Evolutionary conservation across 2,888 invertebrate species (phyloP), one percentile per base, ranked within the genome.

Genomic region (Tanypteryx hageni): DNA sequence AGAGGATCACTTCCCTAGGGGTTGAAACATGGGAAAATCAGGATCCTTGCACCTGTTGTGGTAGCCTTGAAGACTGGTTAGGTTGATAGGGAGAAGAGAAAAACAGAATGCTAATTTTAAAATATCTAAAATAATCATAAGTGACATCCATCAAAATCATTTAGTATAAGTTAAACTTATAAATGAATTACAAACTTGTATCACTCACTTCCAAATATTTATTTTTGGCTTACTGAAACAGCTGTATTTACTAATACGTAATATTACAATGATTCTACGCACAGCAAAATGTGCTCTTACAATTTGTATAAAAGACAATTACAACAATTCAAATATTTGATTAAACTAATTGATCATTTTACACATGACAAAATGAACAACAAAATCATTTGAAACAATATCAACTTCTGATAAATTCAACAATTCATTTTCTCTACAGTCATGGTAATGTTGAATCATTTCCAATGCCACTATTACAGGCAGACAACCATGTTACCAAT

Each of bases 401-500:
- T 56, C 18, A 89, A 64, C 89, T 64, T n/a, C 64, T 68, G 31
- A 22, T 18, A 44, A 89, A n/a, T 64, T 89, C 64, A 89, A 68
- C 31, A 89, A 44, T 16, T 44, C 44, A 31, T 56, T 44, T 89
- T 13, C 31, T 31, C 86, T 86, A 86, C 27, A 16, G n/a, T 44
- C 64, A 64, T 31, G 44, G 89, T 18, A 44, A 44, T 89, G 44
- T 89, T 76, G n/a, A 83, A 68, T 44, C 31, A 18, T 22, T 56
- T 56, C 31, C 18, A 68, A 64, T 89, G 14, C 64, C 44, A 31
- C 31, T 64, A 44, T 44, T 13, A 89, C 10, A 89, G 13, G 31
- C 31, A 64, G 9, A 64, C 61, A 68, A 89, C 89, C 64, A 89
- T 64, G 18, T 27, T 76, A 76, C 22, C 76, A 76, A 22, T 13